Conservation (phyloP, 2,797 vertebrate genomes). For the Phyllotis vaccarum region DNA sequence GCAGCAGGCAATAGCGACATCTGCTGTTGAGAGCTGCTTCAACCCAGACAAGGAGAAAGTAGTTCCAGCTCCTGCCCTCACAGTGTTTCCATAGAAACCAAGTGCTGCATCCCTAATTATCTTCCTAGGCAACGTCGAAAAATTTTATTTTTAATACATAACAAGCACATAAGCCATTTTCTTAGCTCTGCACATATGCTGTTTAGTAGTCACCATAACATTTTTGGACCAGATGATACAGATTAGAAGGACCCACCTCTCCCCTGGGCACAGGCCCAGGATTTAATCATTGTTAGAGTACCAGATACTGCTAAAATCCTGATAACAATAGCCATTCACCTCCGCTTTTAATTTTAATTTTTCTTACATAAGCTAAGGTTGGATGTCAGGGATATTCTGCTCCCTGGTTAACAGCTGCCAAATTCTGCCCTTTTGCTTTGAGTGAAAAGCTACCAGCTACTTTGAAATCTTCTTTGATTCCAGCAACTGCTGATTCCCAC, state of each 20-base stretch:
- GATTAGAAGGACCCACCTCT: not conserved
- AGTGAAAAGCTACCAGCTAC: not conserved
- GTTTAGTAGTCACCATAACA: not conserved
- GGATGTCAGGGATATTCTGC: not conserved
- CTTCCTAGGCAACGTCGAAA: not conserved
- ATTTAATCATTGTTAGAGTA: not conserved
- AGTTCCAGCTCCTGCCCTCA: rapidly evolving
- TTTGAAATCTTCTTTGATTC: not conserved
- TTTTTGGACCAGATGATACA: not conserved
- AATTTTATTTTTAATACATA: not conserved
- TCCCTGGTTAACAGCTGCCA: not conserved
- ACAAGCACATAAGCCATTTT: not conserved
- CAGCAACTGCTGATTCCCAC: not conserved
- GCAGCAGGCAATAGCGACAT: constrained; percentile 61
- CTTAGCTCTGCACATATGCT: not conserved
- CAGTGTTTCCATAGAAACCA: not conserved
- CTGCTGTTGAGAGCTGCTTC: constrained; percentile 66
- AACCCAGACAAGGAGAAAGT: not conserved
- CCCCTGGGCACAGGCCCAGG: not conserved
- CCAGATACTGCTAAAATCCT: not conserved
- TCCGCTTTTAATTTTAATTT: not conserved
- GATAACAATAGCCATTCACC: not conserved
- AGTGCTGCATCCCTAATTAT: not conserved
- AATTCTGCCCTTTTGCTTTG: no score
- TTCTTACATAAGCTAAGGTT: not conserved